Percentiles rank a stretch among this genome's conserved stretches.
Conservation (phyloP, 2,797 vertebrate genomes). For the Parambassis ranga region DNA sequence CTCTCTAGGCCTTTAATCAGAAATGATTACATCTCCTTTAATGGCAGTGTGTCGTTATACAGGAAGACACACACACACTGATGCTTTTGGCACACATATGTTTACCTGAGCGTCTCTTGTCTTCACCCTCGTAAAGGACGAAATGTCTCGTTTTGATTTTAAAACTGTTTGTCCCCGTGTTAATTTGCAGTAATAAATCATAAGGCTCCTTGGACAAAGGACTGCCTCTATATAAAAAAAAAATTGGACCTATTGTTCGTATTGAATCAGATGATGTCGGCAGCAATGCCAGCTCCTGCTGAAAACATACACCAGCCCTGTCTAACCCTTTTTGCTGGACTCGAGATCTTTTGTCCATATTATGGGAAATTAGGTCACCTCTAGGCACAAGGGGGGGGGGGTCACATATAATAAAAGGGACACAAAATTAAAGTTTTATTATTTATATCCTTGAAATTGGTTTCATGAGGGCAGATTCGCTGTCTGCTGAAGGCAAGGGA, state of each 20-base stretch:
- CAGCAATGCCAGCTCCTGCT: conserved; percentile 2
- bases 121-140: not conserved
- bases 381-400: conserved; percentile 43
- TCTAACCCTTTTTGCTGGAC: conserved; percentile 29
- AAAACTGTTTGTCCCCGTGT: conserved; percentile 7
- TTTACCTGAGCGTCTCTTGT: not conserved
- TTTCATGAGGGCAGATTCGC: conserved; percentile 70
- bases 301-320: too few species aligned
- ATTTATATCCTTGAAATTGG: conserved; percentile 83
- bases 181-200: conserved; percentile 55
- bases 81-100: conserved; percentile 5
- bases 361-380: conserved; percentile 66
- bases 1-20: conserved; percentile 62
- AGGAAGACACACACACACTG: not conserved
- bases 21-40: conserved; percentile 67
- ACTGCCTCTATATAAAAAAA: not conserved
- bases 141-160: conserved; percentile 14
- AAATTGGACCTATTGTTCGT: conserved; percentile 32
- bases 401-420: conserved; percentile 77
- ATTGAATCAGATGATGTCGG: conserved; percentile 33
- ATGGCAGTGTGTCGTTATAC: conserved; percentile 43
- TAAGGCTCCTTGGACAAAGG: conserved; percentile 3
- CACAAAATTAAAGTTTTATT: conserved; percentile 82
- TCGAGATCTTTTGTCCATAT: conserved; percentile 53
- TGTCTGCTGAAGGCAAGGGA: conserved; percentile 56